Evolutionary conservation across 2,797 vertebrate species (phyloP), one percentile per base, ranked within the genome.

Genomic region (Pseudochaenichthys georgianus): DNA sequence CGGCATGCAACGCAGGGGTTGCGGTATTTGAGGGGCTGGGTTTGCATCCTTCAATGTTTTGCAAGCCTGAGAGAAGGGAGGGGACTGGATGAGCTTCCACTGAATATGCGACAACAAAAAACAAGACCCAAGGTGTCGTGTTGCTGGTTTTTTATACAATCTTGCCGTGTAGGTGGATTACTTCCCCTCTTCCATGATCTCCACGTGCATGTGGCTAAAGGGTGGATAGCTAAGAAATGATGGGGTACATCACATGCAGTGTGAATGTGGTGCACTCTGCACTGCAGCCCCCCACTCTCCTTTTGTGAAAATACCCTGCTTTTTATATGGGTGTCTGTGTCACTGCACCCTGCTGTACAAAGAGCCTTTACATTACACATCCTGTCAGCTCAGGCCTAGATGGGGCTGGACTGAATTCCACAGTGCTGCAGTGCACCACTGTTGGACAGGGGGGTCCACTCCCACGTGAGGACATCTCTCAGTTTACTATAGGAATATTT

Each of bases 381-480:
- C 75, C 67, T 71, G 73, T 72, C 75, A 47, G 74, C 54, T 63
- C 13, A 73, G 67, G 73, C 81, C 64, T 80, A 87, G 75, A 87
- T 87, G 73, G 65, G 91, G 85, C 78, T 85, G 79, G 82, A 88
- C 80, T 82, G 87, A 81, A 89, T 93, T 89, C 85, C 86, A 81
- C 74, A 93, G 93, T 94, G 93, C 95, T 94, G 95, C 95, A 96
- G 90, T 96, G 95, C 95, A 95, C 93, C 94, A 95, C 85, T 90
- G 89, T 89, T 85, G 85, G 87, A 85, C 84, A 88, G 83, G 86
- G 85, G 78, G 78, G 86, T 81, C 87, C 58, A 67, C 70, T 86
- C 62, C 62, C 79, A 64, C 61, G 9, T 66, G 78, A 80, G 87
- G 79, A 69, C 75, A 70, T 70, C 73, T 57, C 68, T 51, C 28